Evolutionary conservation across 2,113 vertebrate species (phyloP).

Genomic region (Chloropsis hardwickii): DNA sequence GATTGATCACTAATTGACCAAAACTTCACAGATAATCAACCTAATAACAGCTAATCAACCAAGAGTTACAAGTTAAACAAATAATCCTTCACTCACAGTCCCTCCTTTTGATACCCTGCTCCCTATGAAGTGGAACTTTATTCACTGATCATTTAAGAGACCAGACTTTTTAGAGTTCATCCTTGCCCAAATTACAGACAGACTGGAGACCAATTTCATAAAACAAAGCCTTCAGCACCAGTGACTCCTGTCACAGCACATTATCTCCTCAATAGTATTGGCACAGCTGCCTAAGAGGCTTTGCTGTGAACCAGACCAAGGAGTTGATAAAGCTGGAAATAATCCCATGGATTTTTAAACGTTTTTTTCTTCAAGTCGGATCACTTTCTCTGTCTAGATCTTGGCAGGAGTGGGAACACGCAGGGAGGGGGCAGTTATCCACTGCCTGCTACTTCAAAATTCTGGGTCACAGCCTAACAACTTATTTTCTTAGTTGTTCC

Average conservation of each 20-base stretch:
- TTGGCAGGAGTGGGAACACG: fast-evolving
- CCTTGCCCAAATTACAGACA: not conserved
- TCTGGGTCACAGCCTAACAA: not conserved
- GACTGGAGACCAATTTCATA: not conserved
- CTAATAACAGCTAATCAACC: not conserved
- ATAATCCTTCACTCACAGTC: not conserved
- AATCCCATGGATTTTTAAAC: not conserved
- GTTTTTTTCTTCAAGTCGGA: not conserved
- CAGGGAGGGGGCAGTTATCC: not conserved
- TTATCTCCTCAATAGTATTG: not conserved
- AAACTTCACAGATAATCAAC: not conserved
- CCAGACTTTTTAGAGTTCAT: not conserved
- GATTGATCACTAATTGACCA: not conserved
- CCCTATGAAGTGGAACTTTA: not conserved
- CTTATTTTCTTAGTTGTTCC: not conserved
- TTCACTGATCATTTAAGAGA: not conserved
- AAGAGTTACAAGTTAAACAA: not conserved
- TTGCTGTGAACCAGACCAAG: not conserved
- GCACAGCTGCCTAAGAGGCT: not conserved
- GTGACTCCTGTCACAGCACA: not conserved
- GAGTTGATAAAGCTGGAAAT: not conserved
- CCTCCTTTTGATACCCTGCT: not conserved
- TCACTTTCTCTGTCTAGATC: not conserved
- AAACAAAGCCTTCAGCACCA: not conserved
- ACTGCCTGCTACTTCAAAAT: not conserved